Evolutionary conservation across 2,888 invertebrate species (phyloP).

Genomic region (Drosophila multiciliata): DNA sequence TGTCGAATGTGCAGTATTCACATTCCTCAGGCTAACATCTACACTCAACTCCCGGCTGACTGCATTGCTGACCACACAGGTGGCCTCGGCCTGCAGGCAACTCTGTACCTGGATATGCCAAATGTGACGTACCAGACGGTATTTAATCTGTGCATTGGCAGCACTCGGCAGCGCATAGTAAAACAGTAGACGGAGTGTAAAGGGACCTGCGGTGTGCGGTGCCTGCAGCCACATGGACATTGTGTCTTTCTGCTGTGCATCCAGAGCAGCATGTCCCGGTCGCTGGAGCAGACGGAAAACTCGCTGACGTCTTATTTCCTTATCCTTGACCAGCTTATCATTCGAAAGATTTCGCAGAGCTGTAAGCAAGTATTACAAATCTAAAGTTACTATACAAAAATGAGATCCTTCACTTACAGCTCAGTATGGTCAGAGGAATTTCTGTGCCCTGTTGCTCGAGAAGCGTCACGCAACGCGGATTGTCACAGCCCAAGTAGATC

Average conservation of each 20-base stretch:
- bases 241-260: slow-evolving; percentile 82
- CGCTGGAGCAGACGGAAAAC: slow-evolving; percentile 82
- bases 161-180: slow-evolving; percentile 88
- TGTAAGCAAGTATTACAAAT: slow-evolving; percentile 27
- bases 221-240: slow-evolving; percentile 89
- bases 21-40: slow-evolving; percentile 89
- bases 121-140: slow-evolving; percentile 88
- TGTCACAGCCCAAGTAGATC: slow-evolving; percentile 86
- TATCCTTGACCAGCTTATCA: slow-evolving; percentile 84
- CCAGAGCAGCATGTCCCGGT: slow-evolving; percentile 63
- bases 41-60: slow-evolving; percentile 88
- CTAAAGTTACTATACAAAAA: not conserved
- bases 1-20: slow-evolving; percentile 87
- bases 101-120: slow-evolving; percentile 88
- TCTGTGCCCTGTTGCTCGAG: slow-evolving; percentile 79
- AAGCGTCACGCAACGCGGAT: slow-evolving; percentile 83
- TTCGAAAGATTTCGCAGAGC: slow-evolving; percentile 83
- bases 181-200: slow-evolving; percentile 89
- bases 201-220: slow-evolving; percentile 88
- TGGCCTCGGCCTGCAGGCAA: slow-evolving; percentile 87
- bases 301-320: slow-evolving; percentile 84
- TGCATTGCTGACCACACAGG: slow-evolving; percentile 85
- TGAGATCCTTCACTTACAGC: slow-evolving; percentile 72
- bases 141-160: slow-evolving; percentile 76
- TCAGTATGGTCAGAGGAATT: slow-evolving; percentile 83